A percentile compares a stretch with the other conserved stretches of the same genome.
Conservation (phyloP, 2,888 invertebrate genomes). For the Emesis furor region DNA sequence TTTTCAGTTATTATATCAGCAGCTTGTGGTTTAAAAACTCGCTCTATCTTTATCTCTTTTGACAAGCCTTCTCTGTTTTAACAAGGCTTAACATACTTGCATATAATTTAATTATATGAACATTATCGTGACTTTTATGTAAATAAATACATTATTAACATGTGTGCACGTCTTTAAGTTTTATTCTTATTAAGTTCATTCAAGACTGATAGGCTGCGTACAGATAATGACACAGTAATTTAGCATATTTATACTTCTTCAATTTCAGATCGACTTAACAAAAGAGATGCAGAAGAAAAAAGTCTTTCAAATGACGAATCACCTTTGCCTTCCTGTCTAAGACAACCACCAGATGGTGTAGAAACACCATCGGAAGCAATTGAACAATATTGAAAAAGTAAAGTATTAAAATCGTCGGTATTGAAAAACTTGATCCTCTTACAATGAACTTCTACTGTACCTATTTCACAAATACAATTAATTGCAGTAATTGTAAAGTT, state of each 20-base stretch:
- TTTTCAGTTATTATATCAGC: no score
- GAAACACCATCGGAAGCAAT: constrained; percentile 95
- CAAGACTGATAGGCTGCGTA: background rate
- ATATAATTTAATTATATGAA: no score
- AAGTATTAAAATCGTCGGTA: no score
- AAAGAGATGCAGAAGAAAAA: constrained; percentile 89
- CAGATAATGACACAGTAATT: background rate
- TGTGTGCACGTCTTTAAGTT: background rate
- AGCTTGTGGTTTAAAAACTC: no score
- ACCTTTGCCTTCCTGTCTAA: constrained; percentile 92
- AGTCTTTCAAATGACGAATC: constrained; percentile 89
- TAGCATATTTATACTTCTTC: background rate
- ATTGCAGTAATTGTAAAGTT: no score
- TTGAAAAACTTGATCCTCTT: no score
- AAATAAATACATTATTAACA: background rate
- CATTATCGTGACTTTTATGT: no score
- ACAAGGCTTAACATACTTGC: no score
- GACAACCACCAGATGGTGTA: constrained; percentile 96
- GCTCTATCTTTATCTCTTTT: no score
- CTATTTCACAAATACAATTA: no score
- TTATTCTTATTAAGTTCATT: background rate
- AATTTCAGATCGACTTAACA: constrained; percentile 87
- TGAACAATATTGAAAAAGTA: constrained; percentile 81
- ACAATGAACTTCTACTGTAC: no score
- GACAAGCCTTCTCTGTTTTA: no score